Base-by-base conservation (phyloP, 2,888 invertebrate genomes). In the Amiota communis region DNA sequence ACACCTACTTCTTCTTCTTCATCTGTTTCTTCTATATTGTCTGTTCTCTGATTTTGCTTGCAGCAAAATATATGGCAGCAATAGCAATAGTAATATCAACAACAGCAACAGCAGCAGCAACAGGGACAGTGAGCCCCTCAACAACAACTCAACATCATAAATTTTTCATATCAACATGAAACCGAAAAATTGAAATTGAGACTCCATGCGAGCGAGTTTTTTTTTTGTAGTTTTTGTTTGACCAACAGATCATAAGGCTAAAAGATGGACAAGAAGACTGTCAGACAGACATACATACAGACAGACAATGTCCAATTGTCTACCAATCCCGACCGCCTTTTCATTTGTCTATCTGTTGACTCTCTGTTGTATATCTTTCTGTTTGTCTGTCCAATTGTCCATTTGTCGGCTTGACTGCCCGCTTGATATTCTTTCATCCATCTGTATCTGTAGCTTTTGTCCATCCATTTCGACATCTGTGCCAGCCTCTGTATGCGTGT, bases 1-100 rank as follows among this genome's bases (percentile, higher is more conserved):
- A 78, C 78, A 78, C 78, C 78, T 78, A 75, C 76, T 76, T 65
- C 70, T 69, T 51, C 15, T 64, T 11, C 48, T 15, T 23, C 15
- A 3, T 63, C 13, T 59, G 23, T 23, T 2, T 23, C 23, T 23
- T 23, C 23, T 59, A 13, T 17, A 20, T 59, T 59, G 15, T 57
- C 17, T 57, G 56, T 56, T 56, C 17, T 17, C 11, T 56, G n/a
- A 13, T 15, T 56, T 56, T 10, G 17, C 23, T 59, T 36, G 36
- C 53, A 53, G 53, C 53, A 53, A n/a, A 12, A 53, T 12, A 53
- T 53, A 13, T 12, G 36, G n/a, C 59, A 59, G n/a, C 59, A 59
- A 17, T 17, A 17, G 59, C 59, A 59, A 59, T 17, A 59, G 17
- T 17, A 59, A 59, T 17, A 59, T 11, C 59, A 59, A 59, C 17